These are phyloP conservation scores for Spilogale gracilis DNA, from an alignment of 2,113 vertebrate species.

Conservation along the genomic window DNA sequence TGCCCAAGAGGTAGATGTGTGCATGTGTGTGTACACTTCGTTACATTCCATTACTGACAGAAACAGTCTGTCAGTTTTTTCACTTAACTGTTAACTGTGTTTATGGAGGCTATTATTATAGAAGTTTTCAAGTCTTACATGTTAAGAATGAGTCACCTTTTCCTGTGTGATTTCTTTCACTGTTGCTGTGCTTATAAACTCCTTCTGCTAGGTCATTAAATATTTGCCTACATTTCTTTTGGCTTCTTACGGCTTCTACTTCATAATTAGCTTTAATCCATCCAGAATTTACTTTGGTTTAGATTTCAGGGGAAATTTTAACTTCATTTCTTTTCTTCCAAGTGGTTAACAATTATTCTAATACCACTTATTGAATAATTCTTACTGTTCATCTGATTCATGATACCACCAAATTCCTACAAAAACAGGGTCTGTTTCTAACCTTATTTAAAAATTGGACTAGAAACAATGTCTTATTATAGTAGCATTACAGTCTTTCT, in stretches of 20 bases:
- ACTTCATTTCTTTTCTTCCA: slow-evolving; percentile 40
- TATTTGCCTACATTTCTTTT: slow-evolving; percentile 5
- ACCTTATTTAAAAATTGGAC: too few species aligned
- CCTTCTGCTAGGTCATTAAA: not conserved
- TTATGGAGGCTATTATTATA: not conserved
- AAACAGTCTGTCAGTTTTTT: not conserved
- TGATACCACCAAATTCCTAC: not conserved
- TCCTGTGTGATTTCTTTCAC: not conserved
- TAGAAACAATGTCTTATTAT: not conserved
- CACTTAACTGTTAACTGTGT: not conserved
- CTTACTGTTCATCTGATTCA: not conserved
- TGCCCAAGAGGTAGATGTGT: not conserved
- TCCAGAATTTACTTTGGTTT: not conserved
- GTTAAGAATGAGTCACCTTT: not conserved
- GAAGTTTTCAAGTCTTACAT: not conserved
- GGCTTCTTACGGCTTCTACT: slow-evolving; percentile 17
- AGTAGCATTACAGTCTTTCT: not conserved
- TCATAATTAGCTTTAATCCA: slow-evolving; percentile 8
- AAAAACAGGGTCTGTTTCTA: not conserved
- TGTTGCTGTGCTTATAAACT: slow-evolving; percentile 5
- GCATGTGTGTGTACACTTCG: not conserved
- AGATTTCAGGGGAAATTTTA: slow-evolving; percentile 5
- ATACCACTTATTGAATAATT: not conserved
- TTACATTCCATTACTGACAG: not conserved
- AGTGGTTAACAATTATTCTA: slow-evolving; percentile 34